These are phyloP conservation scores for Brachionus plicatilis DNA, from an alignment of 1,140 invertebrate genomes.

Conservation along the genomic window DNA sequence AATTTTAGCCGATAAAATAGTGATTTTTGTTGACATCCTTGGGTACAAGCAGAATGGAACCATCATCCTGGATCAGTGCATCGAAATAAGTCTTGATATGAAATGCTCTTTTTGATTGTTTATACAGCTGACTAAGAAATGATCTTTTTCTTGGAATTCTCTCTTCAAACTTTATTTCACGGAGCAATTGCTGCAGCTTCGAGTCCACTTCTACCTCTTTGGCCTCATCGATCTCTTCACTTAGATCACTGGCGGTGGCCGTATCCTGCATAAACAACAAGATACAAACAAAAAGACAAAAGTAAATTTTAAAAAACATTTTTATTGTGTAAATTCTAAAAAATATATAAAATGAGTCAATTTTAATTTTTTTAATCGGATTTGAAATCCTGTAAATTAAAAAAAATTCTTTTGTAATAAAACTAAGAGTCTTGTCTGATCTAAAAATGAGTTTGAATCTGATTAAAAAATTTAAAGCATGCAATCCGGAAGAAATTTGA, in stretches of 20 bases:
- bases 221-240: background rate
- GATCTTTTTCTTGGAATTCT: background rate
- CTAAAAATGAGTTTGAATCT: background rate
- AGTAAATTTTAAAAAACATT: background rate
- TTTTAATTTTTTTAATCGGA: background rate
- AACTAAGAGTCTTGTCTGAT: background rate
- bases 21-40: slow-evolving; percentile 40
- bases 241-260: background rate
- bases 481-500: background rate
- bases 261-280: background rate
- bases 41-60: slow-evolving; percentile 31
- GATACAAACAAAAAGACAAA: background rate
- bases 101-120: background rate
- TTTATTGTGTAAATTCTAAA: background rate
- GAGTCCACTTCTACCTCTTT: background rate
- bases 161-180: background rate
- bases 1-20: slow-evolving; percentile 23
- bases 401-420: background rate
- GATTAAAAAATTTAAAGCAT: background rate
- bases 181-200: background rate
- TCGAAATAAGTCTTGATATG: slow-evolving; percentile 35
- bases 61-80: slow-evolving; percentile 25
- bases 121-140: background rate
- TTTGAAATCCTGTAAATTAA: background rate
- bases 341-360: background rate